Percentiles rank a stretch among this genome's conserved stretches.
Conservation (phyloP, 2,888 invertebrate genomes). For the Melieria omissa region DNA sequence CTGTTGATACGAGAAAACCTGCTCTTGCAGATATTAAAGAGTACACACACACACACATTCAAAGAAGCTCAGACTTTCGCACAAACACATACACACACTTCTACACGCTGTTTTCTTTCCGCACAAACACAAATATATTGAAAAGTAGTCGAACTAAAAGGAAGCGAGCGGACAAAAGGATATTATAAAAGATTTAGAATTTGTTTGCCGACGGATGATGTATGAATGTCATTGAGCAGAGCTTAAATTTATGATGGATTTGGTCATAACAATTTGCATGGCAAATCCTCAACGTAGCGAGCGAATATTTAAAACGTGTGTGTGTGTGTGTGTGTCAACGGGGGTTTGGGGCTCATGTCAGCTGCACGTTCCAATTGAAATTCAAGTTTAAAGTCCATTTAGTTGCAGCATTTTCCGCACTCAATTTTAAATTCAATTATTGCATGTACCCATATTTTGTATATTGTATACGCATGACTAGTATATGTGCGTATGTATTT, state of each 20-base stretch:
- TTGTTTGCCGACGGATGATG: constrained; percentile 64
- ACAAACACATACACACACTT: background rate
- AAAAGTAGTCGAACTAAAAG: constrained; percentile 8
- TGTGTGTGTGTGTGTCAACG: background rate
- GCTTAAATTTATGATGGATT: constrained; percentile 57
- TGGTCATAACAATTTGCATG: constrained; percentile 21
- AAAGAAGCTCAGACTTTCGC: no score
- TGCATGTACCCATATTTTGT: no score
- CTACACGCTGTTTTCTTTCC: background rate
- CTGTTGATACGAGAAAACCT: no score
- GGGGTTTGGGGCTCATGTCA: no score
- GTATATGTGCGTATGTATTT: constrained; percentile 35
- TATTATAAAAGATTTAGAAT: constrained; percentile 62
- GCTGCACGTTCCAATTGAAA: no score
- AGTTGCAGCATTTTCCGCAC: no score
- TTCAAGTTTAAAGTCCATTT: no score
- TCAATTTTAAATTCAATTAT: no score
- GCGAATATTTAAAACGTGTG: constrained; percentile 27
- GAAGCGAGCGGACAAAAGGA: constrained; percentile 53
- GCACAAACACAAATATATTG: constrained; percentile 12
- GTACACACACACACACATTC: no score
- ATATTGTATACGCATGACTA: constrained; percentile 14
- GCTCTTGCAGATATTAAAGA: no score
- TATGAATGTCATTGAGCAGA: constrained; percentile 63
- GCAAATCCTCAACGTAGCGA: constrained; percentile 22